Percentiles rank a stretch among this genome's conserved stretches.
Conservation (phyloP, 2,888 invertebrate genomes). For the Nephrotoma flavescens region DNA sequence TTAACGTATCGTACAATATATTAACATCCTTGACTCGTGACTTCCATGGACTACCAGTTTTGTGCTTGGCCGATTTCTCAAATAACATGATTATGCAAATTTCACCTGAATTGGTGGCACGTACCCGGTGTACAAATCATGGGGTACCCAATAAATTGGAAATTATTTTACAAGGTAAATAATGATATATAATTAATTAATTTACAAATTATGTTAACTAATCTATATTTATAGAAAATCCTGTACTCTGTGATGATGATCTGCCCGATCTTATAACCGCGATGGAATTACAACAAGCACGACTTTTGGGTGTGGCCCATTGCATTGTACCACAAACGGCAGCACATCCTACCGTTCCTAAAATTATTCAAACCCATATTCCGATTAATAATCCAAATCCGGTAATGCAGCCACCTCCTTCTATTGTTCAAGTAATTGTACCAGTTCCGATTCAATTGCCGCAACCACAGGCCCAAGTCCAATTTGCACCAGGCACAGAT, state of each 20-base stretch:
- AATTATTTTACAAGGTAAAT: slow-evolving; percentile 62
- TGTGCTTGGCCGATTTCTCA: slow-evolving; percentile 67
- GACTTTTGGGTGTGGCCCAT: slow-evolving; percentile 50
- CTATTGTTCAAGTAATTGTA: slow-evolving; percentile 24
- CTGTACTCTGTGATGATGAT: slow-evolving; percentile 61
- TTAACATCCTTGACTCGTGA: slow-evolving; percentile 60
- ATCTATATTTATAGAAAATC: slow-evolving; percentile 49
- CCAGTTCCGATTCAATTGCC: slow-evolving; percentile 19
- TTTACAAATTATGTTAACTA: neutral
- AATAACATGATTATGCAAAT: slow-evolving; percentile 59
- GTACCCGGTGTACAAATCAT: slow-evolving; percentile 65
- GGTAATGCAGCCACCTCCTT: slow-evolving; percentile 14
- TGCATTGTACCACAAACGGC: slow-evolving; percentile 27
- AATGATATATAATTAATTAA: neutral
- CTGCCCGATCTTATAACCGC: slow-evolving; percentile 53
- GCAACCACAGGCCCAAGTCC: neutral
- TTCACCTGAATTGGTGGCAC: slow-evolving; percentile 59
- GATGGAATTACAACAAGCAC: slow-evolving; percentile 56
- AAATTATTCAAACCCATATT: slow-evolving; percentile 12
- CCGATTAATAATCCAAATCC: slow-evolving; percentile 9
- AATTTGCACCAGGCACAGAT: neutral
- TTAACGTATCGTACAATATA: slow-evolving; percentile 64
- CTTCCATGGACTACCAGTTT: slow-evolving; percentile 66
- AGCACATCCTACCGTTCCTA: slow-evolving; percentile 17
- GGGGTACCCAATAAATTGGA: slow-evolving; percentile 52